Conservation (phyloP, 2,888 invertebrate genomes). For the Cactoblastis cactorum region DNA sequence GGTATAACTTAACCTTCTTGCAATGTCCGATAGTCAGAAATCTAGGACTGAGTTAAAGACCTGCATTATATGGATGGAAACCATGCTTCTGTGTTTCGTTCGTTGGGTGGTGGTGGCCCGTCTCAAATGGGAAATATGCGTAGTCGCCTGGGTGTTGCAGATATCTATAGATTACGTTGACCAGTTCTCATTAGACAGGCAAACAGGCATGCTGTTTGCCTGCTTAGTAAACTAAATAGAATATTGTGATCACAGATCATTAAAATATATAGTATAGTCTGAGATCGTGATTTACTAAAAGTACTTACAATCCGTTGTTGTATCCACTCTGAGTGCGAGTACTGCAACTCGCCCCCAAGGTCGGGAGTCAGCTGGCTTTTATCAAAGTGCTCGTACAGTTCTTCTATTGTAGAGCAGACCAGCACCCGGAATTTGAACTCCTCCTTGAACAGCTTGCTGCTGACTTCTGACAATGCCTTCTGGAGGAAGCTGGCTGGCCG, state of each 20-base stretch:
- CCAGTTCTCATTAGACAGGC: too few species aligned
- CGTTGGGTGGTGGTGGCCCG: too few species aligned
- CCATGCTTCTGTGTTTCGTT: too few species aligned
- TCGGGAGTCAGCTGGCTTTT: conserved; percentile 91
- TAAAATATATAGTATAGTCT: neutral
- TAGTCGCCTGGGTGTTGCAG: too few species aligned
- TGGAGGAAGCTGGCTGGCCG: conserved; percentile 96
- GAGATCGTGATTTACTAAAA: neutral
- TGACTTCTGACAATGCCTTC: conserved; percentile 97
- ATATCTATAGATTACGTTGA: too few species aligned
- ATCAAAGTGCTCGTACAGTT: conserved; percentile 92
- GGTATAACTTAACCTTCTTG: too few species aligned
- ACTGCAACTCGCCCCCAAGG: conserved; percentile 92
- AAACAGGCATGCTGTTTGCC: too few species aligned
- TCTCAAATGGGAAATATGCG: too few species aligned
- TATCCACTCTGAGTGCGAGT: conserved; percentile 97
- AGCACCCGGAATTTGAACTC: conserved; percentile 95
- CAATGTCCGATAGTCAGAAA: too few species aligned
- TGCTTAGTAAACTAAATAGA: too few species aligned
- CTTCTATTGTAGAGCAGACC: conserved; percentile 90
- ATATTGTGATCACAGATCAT: neutral
- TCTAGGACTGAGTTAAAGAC: too few species aligned
- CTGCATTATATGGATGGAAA: too few species aligned
- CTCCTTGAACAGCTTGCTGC: conserved; percentile 93
- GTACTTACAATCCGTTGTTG: conserved; percentile 93